Evolutionary conservation across 2,797 vertebrate genomes (phyloP), one percentile per base, ranked within the genome.

Genomic region (Anguilla marmorata): DNA sequence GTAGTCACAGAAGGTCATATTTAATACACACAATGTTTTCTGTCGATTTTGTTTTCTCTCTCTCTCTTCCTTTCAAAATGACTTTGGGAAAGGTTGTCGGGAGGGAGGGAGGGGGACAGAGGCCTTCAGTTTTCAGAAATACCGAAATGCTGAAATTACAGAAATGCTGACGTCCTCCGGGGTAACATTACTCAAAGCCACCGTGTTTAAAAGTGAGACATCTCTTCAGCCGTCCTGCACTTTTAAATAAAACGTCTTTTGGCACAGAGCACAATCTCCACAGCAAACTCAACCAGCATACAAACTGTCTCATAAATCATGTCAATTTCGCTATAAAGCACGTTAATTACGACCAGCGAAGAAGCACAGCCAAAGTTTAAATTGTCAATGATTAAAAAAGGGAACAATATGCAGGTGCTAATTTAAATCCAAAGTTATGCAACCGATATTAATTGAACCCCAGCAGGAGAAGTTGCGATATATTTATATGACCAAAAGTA

Each of bases 321-420:
- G 87, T 58, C 37, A 37, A 56, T 88, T 76, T 56, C 12, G 16
- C 83, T 48, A 85, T 85, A 24, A 88, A 56, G 45, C 84, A 74
- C n/a, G 4, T n/a, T 66, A 66, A 66, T 66, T 66, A 66, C n/a
- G 1, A 1, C 7, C 2, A 11, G 69, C 27, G 27, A 30, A 30
- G 69, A 12, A 72, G 69, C 9, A 14, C 11, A 12, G 24, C 69
- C 69, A 48, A 37, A 60, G 33, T 30, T 37, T 9, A 60, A 30
- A 74, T 85, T 56, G 74, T n/a, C 58, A 85, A 84, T 84, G 84
- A 88, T 88, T 66, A 85, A 76, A 85, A 85, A 82, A 74, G 63
- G 60, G 24, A 60, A 74, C 60, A 56, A 74, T 37, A 37, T n/a
- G 14, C 41, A 48, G 69, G 74, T 86, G 69, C 24, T 82, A 56